Evolutionary conservation across 2,888 invertebrate genomes (phyloP), one percentile per base, ranked within the genome.

Genomic region (Lymantria dispar): DNA sequence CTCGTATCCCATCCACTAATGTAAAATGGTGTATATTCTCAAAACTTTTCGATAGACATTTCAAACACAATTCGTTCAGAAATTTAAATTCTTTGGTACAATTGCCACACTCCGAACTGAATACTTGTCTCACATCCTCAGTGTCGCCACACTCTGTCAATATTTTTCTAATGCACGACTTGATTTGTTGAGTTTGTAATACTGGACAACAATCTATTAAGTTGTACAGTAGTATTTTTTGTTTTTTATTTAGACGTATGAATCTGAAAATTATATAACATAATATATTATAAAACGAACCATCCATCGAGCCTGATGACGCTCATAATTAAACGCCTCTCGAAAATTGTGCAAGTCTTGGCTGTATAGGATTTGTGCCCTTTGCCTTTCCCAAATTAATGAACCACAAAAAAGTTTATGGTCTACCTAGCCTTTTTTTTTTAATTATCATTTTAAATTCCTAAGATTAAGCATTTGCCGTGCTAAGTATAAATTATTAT

Each of bases 171-270:
- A 91, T 76, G 58, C 86, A 84, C 0, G 81, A 76, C 53, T 84
- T 88, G 9, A 81, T 77, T 64, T 88, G 87, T 33, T 78, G 76
- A 0, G 86, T 81, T 15, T 78, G 68, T 42, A 90, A 60, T 8
- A 56, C 56, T n/a, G 78, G 72, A 38, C 80, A 69, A 38, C 75
- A 75, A 47, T 83, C 85, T 51, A 85, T 78, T n/a, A 91, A 63
- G 55, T 89, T 91, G 75, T 87, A 89, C 0, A 91, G 77, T 0
- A 91, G 77, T 10, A 81, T 54, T 49, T 73, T 84, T 54, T 91
- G 91, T 54, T 87, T 90, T 22, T 58, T 54, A 0, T 83, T 87
- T 11, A 91, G 54, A 58, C 73, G 74, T 38, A 87, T 73, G 54
- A 88, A 84, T 30, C 88, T 84, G 70, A 37, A 80, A 81, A 22